These are phyloP conservation scores for Atrichornis clamosus DNA, from an alignment of 2,113 vertebrate species.

Conservation along the genomic window DNA sequence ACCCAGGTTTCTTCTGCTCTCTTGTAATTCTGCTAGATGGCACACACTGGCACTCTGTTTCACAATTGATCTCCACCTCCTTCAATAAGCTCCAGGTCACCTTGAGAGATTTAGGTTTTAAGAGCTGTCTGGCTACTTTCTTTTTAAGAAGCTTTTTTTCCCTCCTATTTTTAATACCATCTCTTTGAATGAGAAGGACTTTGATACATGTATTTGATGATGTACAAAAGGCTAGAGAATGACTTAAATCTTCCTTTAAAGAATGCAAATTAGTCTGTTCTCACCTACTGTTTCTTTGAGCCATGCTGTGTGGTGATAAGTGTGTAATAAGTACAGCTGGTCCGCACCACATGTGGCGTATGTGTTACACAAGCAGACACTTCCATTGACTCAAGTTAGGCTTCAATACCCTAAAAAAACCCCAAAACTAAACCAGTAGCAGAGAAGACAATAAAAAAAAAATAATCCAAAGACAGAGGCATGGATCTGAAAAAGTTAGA, in stretches of 20 bases:
- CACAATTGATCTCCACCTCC: not conserved
- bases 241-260: not conserved
- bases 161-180: not conserved
- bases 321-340: not conserved
- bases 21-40: not conserved
- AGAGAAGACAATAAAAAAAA: not conserved
- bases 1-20: not conserved
- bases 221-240: not conserved
- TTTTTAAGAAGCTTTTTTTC: not conserved
- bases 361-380: not conserved
- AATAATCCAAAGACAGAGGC: not conserved
- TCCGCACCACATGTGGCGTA: not conserved
- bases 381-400: not conserved
- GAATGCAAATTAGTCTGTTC: not conserved
- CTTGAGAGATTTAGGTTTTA: not conserved
- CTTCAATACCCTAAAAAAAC: not conserved
- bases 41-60: not conserved
- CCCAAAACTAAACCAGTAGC: accelerated
- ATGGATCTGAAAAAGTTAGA: not conserved
- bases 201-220: not conserved
- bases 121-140: not conserved
- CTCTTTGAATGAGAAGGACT: not conserved
- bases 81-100: not conserved
- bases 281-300: not conserved
- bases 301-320: not conserved